These are phyloP conservation scores for Rhopalosiphum padi DNA, from an alignment of 1,140 invertebrate species.

Conservation along the genomic window DNA sequence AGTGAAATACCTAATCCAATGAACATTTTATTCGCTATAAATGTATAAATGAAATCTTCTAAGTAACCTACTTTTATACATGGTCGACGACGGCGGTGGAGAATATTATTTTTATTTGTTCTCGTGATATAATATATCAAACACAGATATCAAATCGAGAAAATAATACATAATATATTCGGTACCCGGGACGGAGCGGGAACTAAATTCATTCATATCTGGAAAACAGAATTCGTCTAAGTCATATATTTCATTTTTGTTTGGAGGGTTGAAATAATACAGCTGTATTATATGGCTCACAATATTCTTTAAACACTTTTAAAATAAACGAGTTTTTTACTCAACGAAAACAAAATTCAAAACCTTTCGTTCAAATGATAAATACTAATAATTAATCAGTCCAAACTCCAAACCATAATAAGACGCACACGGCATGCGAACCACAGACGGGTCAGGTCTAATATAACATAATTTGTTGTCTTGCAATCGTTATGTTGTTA, in stretches of 20 bases:
- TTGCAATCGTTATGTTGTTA: background rate
- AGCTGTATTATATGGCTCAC: background rate
- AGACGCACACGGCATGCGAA: background rate
- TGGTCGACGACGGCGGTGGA: background rate
- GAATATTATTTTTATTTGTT: background rate
- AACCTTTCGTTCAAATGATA: background rate
- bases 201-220: slow-evolving; percentile 9
- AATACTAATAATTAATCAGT: background rate
- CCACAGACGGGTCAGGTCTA: background rate
- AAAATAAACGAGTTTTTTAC: background rate
- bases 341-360: background rate
- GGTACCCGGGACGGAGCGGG: background rate
- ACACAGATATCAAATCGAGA: background rate
- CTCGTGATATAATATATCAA: background rate
- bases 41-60: background rate
- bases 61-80: background rate
- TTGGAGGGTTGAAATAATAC: background rate
- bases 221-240: background rate
- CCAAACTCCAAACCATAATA: background rate
- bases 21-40: background rate
- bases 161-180: slow-evolving; percentile 10
- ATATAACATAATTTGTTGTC: background rate
- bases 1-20: background rate
- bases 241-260: background rate
- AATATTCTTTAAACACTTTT: background rate